A percentile compares a stretch with the other conserved stretches of the same genome.
Conservation (phyloP, 37 sponge, comb jelly and placozoan genomes). For the Ianthella basta region DNA sequence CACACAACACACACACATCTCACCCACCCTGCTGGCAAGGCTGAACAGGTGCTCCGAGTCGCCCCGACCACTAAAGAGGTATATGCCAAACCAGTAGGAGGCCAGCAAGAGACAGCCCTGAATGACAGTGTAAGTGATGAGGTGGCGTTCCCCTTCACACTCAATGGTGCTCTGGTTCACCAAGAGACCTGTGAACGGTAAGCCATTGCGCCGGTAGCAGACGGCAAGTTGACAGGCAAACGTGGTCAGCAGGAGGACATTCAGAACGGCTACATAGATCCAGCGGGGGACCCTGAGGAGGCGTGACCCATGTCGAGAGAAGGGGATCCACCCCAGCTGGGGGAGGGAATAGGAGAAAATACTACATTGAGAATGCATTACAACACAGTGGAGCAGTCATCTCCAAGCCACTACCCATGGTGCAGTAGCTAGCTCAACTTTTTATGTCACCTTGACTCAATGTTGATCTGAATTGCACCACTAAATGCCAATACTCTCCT, state of each 20-base stretch:
- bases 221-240: constrained; percentile 53
- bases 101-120: constrained; percentile 48
- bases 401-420: no score
- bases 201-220: constrained; percentile 26
- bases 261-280: constrained; percentile 20
- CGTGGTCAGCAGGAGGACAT: constrained; percentile 35
- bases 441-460: no score
- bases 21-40: constrained; percentile 52
- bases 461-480: no score
- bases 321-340: constrained; percentile 54
- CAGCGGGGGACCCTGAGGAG: neutral
- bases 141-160: neutral
- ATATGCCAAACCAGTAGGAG: constrained; percentile 66
- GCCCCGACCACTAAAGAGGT: constrained; percentile 59
- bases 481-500: no score
- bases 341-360: neutral
- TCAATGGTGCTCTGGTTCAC: neutral
- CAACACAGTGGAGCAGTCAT: no score
- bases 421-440: no score
- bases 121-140: constrained; percentile 46
- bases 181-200: neutral
- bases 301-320: constrained; percentile 11
- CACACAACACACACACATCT: neutral
- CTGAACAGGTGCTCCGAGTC: constrained; percentile 66
- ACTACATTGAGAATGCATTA: no score